These are phyloP conservation scores for Hemiscyllium ocellatum DNA, from an alignment of 2,113 vertebrate species.

Conservation along the genomic window DNA sequence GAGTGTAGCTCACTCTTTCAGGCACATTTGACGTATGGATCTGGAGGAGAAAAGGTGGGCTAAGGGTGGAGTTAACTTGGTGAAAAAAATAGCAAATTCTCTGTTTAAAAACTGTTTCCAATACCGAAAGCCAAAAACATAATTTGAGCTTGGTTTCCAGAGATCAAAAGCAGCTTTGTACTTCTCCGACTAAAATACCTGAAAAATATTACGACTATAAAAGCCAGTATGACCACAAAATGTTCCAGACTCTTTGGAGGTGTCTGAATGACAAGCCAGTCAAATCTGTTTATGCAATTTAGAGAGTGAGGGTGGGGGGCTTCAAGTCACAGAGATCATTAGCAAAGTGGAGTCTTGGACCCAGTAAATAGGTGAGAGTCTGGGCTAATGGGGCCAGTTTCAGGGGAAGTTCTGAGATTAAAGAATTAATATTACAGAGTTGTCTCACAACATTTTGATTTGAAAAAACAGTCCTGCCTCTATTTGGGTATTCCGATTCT, in stretches of 20 bases:
- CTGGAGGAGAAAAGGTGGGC: neutral
- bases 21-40: neutral
- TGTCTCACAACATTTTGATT: neutral
- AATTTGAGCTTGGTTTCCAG: conserved; percentile 25
- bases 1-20: neutral
- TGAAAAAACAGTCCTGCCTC: neutral
- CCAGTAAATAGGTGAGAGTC: neutral
- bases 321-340: neutral
- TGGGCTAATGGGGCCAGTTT: conserved; percentile 3
- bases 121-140: conserved; percentile 20
- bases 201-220: conserved; percentile 34
- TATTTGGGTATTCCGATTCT: neutral
- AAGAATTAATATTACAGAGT: neutral
- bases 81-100: neutral
- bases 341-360: neutral
- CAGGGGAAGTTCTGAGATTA: neutral
- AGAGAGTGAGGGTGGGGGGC: too few species aligned
- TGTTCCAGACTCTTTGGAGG: conserved; percentile 35
- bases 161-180: conserved; percentile 36
- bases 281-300: conserved; percentile 5
- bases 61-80: neutral
- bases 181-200: conserved; percentile 33
- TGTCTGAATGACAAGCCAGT: conserved; percentile 36
- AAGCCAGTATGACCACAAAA: conserved; percentile 35
- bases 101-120: conserved; percentile 35